Evolutionary conservation across 2,797 vertebrate species (phyloP).

Genomic region (Thamnophis elegans): DNA sequence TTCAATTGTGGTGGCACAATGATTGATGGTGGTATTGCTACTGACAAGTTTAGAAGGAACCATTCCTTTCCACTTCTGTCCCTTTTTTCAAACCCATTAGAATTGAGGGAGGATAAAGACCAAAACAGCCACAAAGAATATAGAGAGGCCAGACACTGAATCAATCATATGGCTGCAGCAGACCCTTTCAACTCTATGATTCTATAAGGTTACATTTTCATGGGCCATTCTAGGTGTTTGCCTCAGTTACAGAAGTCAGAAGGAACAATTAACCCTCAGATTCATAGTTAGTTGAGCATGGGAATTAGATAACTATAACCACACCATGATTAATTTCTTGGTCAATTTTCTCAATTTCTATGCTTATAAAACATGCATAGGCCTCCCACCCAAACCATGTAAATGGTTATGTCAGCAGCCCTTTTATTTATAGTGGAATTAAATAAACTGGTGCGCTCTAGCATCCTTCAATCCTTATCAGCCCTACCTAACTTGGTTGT

Average conservation of each 20-base stretch:
- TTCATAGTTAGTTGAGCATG: neutral
- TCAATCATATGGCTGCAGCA: neutral
- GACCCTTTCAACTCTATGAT: neutral
- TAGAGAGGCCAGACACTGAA: neutral
- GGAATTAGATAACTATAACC: neutral
- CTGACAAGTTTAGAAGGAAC: neutral
- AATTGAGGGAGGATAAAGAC: neutral
- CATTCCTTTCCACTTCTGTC: neutral
- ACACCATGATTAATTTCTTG: neutral
- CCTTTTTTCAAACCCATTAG: neutral
- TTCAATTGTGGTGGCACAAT: neutral
- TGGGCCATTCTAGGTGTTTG: neutral
- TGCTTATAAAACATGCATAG: neutral
- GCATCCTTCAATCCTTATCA: neutral
- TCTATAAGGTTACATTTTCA: neutral
- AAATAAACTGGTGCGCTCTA: neutral
- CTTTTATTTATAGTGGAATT: neutral
- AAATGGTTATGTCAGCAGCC: neutral
- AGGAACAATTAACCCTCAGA: neutral
- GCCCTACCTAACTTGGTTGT: neutral
- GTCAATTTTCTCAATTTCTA: neutral
- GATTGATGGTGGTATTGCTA: neutral
- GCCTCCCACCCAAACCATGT: neutral
- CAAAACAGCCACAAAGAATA: neutral
- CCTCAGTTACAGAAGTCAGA: neutral